Evolutionary conservation across 2,888 invertebrate species (phyloP).

Genomic region (Cataglyphis rosenhaueri): DNA sequence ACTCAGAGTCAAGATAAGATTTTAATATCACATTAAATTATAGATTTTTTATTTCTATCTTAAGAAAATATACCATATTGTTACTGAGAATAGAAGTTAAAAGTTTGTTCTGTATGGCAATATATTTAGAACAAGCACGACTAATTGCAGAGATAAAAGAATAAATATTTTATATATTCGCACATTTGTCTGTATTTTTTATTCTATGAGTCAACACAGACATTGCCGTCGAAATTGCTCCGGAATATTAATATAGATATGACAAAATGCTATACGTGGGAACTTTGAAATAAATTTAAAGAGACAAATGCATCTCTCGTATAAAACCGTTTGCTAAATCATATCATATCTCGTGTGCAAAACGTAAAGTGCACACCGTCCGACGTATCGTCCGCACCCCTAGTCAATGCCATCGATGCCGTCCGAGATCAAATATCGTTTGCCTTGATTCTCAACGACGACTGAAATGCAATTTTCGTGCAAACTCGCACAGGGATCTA

Average conservation of each 20-base stretch:
- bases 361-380: constrained; percentile 48
- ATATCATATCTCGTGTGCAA: constrained; percentile 49
- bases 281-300: constrained; percentile 44
- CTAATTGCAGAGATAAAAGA: background rate
- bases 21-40: background rate
- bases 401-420: background rate
- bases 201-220: background rate
- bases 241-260: constrained; percentile 16
- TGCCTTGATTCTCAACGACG: constrained; percentile 66
- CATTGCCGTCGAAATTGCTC: background rate
- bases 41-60: background rate
- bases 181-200: background rate
- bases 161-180: background rate
- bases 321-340: constrained; percentile 56
- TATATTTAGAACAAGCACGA: background rate
- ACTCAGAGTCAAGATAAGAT: background rate
- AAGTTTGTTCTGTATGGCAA: background rate
- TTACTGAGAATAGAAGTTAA: background rate
- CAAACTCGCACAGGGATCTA: constrained; percentile 60
- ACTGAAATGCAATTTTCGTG: constrained; percentile 69
- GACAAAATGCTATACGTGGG: background rate
- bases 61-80: background rate
- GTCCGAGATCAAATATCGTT: constrained; percentile 71
- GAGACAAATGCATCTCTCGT: constrained; percentile 44
- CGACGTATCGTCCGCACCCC: constrained; percentile 12